Conservation (phyloP, 64 coral and sea anemone genomes). For the Pachyseris speciosa region DNA sequence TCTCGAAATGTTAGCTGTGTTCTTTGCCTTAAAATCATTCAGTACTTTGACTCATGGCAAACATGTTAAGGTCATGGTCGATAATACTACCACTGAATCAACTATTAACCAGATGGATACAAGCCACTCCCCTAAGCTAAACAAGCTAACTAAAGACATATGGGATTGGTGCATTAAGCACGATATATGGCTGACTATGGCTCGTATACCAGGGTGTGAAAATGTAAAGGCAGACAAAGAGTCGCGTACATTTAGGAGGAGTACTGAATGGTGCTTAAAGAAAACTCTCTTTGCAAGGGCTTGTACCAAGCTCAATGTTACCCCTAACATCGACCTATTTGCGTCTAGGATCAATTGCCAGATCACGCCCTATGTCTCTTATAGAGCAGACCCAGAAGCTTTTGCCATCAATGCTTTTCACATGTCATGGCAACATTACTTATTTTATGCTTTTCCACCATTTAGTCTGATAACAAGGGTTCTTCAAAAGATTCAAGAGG, state of each 20-base stretch:
- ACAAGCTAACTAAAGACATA: constrained; percentile 33
- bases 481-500: constrained; percentile 13
- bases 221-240: constrained; percentile 60
- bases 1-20: constrained; percentile 56
- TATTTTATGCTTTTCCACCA: constrained; percentile 50
- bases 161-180: constrained; percentile 61
- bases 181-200: constrained; percentile 51
- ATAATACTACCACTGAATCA: constrained; percentile 64
- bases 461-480: constrained; percentile 38
- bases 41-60: background rate
- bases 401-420: constrained; percentile 22
- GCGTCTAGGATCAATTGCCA: constrained; percentile 41
- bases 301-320: constrained; percentile 16
- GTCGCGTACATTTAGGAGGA: constrained; percentile 18
- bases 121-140: constrained; percentile 49
- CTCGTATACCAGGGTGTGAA: constrained; percentile 14
- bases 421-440: constrained; percentile 13
- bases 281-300: constrained; percentile 1
- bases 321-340: constrained; percentile 28
- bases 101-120: constrained; percentile 54
- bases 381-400: too few species aligned
- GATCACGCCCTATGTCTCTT: background rate
- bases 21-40: constrained; percentile 62
- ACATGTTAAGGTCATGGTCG: constrained; percentile 70
- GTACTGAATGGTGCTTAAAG: constrained; percentile 60